Percentiles rank a stretch among this genome's conserved stretches.
Conservation (phyloP, 2,113 vertebrate genomes). For the Galemys pyrenaicus region DNA sequence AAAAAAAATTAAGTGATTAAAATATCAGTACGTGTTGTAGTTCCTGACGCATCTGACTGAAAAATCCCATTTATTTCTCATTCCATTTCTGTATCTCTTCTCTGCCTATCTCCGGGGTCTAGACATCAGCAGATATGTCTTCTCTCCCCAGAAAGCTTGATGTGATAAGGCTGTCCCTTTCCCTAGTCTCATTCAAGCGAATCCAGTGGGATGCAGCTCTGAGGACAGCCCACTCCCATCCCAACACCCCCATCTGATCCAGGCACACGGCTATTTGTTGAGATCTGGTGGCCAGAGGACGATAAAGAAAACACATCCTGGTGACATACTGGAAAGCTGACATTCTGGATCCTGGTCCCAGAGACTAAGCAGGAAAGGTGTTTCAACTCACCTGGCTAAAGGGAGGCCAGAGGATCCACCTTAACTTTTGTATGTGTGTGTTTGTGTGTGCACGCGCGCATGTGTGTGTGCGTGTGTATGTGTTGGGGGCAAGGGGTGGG, state of each 20-base stretch:
- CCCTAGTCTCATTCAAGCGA: background rate
- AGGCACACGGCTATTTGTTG: background rate
- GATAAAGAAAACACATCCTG: too few species aligned
- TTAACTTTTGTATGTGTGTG: too few species aligned
- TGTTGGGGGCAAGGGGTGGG: too few species aligned
- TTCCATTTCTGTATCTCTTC: background rate
- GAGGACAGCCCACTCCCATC: background rate
- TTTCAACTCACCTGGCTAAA: background rate
- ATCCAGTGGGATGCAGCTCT: background rate
- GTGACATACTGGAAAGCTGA: too few species aligned
- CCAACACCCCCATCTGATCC: background rate
- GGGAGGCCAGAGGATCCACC: background rate
- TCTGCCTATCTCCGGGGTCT: background rate
- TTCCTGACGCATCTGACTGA: background rate
- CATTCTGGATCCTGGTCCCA: background rate
- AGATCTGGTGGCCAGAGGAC: background rate
- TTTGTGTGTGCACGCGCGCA: too few species aligned
- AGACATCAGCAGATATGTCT: background rate
- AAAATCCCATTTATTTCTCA: background rate
- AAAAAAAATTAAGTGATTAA: slow-evolving; percentile 33
- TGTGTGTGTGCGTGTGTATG: too few species aligned
- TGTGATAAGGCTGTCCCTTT: background rate
- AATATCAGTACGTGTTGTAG: background rate
- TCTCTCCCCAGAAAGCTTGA: background rate
- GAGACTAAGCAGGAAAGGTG: background rate